Conservation (phyloP, 2,888 invertebrate genomes). For the Lepidocyrtoides sp. region DNA sequence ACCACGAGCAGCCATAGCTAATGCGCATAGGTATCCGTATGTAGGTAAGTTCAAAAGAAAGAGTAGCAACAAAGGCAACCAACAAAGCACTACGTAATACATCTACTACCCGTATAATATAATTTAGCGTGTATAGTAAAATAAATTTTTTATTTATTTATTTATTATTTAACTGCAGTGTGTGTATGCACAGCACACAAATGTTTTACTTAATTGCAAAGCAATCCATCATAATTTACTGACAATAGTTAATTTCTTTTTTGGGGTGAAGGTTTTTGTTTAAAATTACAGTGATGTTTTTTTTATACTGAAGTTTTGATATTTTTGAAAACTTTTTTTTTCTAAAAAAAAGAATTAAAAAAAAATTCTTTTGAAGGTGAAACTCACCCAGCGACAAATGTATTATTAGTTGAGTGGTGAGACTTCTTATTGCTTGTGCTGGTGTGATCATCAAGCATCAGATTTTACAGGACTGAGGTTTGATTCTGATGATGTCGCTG, state of each 20-base stretch:
- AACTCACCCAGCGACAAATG: constrained; percentile 69
- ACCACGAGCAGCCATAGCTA: too few species aligned
- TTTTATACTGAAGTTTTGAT: background rate
- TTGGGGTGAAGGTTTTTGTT: background rate
- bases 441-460: constrained; percentile 53
- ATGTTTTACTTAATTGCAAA: background rate
- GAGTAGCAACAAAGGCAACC: too few species aligned
- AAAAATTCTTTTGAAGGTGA: constrained; percentile 18
- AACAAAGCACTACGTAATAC: too few species aligned
- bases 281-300: background rate
- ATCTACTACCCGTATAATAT: too few species aligned
- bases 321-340: too few species aligned
- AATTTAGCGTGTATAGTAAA: too few species aligned
- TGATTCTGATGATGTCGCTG: background rate
- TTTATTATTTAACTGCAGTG: background rate
- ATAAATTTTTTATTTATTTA: too few species aligned
- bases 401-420: constrained; percentile 47
- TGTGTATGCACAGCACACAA: background rate
- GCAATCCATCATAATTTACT: background rate
- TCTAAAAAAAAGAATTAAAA: too few species aligned
- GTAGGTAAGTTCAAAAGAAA: too few species aligned
- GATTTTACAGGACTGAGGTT: constrained; percentile 58
- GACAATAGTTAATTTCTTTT: too few species aligned
- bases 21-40: too few species aligned
- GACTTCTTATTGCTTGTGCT: constrained; percentile 34